phyloP scores from a whole-genome alignment of 1,140 invertebrate species.

The Aphis gossypii region DNA sequence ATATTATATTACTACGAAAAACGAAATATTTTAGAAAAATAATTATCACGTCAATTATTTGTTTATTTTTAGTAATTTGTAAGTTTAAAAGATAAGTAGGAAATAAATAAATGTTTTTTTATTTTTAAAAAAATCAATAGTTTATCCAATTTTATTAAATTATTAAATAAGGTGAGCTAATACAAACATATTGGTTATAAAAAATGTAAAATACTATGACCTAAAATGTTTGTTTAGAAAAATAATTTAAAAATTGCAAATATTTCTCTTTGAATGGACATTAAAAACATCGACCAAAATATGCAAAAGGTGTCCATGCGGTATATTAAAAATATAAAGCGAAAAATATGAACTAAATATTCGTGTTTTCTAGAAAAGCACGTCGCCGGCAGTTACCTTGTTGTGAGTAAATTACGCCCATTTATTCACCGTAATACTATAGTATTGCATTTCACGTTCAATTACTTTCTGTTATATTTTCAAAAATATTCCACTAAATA shows the following conservation, averaged over 20 bases:
- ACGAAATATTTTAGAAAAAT: neutral
- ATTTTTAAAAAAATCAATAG: neutral
- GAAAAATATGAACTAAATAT: neutral
- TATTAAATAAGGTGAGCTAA: neutral
- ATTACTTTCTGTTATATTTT: neutral
- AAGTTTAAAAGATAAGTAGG: neutral
- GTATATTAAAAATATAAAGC: neutral
- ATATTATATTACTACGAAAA: neutral
- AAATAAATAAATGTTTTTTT: neutral
- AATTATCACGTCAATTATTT: neutral
- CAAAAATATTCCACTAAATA: neutral
- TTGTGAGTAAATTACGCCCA: neutral
- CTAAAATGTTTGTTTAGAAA: neutral
- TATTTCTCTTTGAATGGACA: neutral
- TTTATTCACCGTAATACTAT: neutral
- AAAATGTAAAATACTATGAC: neutral
- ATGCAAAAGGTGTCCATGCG: neutral
- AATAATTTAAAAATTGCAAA: neutral
- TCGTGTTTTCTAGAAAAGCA: neutral
- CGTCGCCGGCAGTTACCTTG: neutral
- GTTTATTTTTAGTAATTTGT: neutral
- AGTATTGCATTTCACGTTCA: constrained; percentile 6
- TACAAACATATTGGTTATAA: neutral
- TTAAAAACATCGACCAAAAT: neutral
- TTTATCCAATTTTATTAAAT: neutral